A percentile compares a stretch with the other conserved stretches of the same genome.
These are phyloP conservation scores for Botia almorhae DNA, from an alignment of 2,797 vertebrate species.

Conservation along the genomic window DNA sequence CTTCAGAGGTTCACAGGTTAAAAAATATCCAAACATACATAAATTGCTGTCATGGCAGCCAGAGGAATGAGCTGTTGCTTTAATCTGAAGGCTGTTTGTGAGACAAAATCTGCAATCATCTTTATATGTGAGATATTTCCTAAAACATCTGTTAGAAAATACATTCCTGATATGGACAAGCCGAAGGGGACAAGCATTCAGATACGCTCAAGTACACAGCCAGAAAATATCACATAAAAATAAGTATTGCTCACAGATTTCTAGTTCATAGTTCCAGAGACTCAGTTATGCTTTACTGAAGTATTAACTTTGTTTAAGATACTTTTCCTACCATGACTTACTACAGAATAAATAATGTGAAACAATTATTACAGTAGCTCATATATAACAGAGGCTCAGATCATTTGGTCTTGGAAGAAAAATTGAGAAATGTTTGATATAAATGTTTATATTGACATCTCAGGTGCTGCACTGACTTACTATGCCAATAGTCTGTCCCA, in stretches of 20 bases:
- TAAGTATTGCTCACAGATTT: not conserved
- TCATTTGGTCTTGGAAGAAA: not conserved
- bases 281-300: not conserved
- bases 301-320: not conserved
- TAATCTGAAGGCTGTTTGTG: conserved; percentile 14
- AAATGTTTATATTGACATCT: no score
- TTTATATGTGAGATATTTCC: not conserved
- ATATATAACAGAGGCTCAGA: no score
- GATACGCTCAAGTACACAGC: not conserved
- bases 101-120: not conserved
- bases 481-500: no score
- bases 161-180: not conserved
- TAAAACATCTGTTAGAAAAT: not conserved
- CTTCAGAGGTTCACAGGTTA: not conserved
- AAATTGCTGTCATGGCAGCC: not conserved
- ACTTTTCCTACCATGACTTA: no score
- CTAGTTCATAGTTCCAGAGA: not conserved
- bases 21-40: not conserved
- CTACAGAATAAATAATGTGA: no score
- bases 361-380: not conserved
- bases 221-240: no score
- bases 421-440: no score
- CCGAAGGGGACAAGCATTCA: not conserved
- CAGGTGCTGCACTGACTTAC: no score
- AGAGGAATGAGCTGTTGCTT: conserved; percentile 8